These are phyloP conservation scores for Brachylomia viminalis DNA, from an alignment of 2,888 invertebrate species.

Conservation along the genomic window DNA sequence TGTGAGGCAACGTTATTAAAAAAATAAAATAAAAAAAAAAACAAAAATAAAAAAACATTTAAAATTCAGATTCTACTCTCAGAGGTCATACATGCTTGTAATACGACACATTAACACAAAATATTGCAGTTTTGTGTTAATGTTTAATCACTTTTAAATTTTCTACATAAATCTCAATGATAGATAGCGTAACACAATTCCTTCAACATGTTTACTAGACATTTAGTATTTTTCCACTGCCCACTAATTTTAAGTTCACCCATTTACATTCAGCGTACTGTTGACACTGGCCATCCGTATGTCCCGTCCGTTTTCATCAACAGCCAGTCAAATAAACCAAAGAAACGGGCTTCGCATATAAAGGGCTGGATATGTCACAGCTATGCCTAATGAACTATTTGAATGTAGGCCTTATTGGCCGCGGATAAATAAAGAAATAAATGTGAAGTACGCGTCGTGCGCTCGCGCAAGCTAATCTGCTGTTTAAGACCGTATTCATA, in stretches of 20 bases:
- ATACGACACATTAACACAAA: slow-evolving; percentile 29
- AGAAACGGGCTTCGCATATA: slow-evolving; percentile 83
- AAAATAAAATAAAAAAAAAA: too few species aligned
- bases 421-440: slow-evolving; percentile 87
- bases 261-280: slow-evolving; percentile 39
- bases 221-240: slow-evolving; percentile 54
- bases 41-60: too few species aligned
- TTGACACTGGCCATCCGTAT: slow-evolving; percentile 64
- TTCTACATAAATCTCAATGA: slow-evolving; percentile 46
- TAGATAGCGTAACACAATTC: neutral
- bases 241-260: slow-evolving; percentile 11
- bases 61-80: neutral
- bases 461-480: slow-evolving; percentile 84
- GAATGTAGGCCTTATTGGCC: slow-evolving; percentile 88
- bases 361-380: slow-evolving; percentile 81
- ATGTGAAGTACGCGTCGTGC: slow-evolving; percentile 79
- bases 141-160: slow-evolving; percentile 25
- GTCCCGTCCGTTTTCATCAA: slow-evolving; percentile 78
- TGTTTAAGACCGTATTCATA: slow-evolving; percentile 80
- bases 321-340: slow-evolving; percentile 81
- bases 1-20: too few species aligned
- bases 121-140: too few species aligned
- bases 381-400: slow-evolving; percentile 87
- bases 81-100: neutral
- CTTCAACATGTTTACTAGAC: slow-evolving; percentile 41